Percentiles rank a stretch among this genome's conserved stretches.
These are phyloP conservation scores for Isaurus tuberculatus DNA, from an alignment of 92 coral and sea anemone species.

Conservation along the genomic window DNA sequence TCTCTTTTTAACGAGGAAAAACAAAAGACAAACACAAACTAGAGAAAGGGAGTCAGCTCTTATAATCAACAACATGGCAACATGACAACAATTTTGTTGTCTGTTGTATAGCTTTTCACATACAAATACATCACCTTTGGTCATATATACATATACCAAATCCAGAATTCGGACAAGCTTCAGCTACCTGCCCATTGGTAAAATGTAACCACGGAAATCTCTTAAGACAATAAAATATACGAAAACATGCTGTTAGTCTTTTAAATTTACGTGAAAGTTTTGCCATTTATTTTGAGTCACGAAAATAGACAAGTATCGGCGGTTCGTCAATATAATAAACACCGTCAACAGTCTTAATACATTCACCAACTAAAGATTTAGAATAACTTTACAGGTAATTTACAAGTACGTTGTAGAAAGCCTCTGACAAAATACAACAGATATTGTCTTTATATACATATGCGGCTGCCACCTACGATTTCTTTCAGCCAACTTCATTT, in stretches of 20 bases:
- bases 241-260: neutral
- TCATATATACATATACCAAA: neutral
- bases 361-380: neutral
- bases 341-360: neutral
- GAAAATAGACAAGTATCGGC: too few relatives aligned
- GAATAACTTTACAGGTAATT: conserved; percentile 11
- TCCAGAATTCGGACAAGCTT: neutral
- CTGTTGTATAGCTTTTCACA: too few relatives aligned
- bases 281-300: neutral
- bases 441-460: neutral
- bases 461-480: neutral
- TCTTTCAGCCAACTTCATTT: neutral
- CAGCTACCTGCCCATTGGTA: neutral
- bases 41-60: too few relatives aligned
- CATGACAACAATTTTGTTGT: too few relatives aligned
- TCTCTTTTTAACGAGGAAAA: too few relatives aligned
- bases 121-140: neutral
- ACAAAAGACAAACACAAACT: too few relatives aligned
- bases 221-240: neutral
- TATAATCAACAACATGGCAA: too few relatives aligned
- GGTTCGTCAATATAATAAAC: neutral
- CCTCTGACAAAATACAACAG: neutral
- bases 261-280: neutral
- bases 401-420: neutral
- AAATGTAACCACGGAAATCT: neutral